These are phyloP conservation scores for Acleris holmiana DNA, from an alignment of 2,888 invertebrate genomes.

Conservation along the genomic window DNA sequence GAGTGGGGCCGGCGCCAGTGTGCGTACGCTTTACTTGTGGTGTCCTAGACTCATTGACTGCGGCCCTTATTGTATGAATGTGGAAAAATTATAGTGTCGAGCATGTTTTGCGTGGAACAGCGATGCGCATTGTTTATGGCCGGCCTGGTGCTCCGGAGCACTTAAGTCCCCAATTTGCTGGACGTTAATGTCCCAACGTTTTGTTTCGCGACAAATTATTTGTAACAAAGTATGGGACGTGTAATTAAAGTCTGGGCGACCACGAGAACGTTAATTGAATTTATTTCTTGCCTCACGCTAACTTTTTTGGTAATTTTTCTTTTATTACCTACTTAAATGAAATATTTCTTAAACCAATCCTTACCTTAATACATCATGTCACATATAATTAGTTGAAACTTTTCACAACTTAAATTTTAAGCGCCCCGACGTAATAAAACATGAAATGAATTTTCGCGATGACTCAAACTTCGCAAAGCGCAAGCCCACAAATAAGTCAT, in stretches of 20 bases:
- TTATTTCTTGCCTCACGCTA: not conserved
- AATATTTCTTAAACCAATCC: too few species aligned
- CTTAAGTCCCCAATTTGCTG: slow-evolving; percentile 79
- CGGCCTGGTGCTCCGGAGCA: slow-evolving; percentile 60
- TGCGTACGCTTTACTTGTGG: slow-evolving; percentile 77
- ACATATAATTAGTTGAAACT: not conserved
- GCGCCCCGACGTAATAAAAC: not conserved
- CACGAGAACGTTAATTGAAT: slow-evolving; percentile 10
- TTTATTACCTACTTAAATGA: not conserved
- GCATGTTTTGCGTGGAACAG: slow-evolving; percentile 79
- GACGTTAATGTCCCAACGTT: slow-evolving; percentile 71
- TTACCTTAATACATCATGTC: too few species aligned
- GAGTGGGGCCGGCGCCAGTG: slow-evolving; percentile 75
- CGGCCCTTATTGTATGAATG: slow-evolving; percentile 84
- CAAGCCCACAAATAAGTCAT: slow-evolving; percentile 33
- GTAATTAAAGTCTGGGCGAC: slow-evolving; percentile 66
- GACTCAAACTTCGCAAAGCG: slow-evolving; percentile 26
- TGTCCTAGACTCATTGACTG: slow-evolving; percentile 85
- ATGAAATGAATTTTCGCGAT: slow-evolving; percentile 2
- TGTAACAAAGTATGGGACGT: slow-evolving; percentile 62
- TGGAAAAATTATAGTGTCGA: slow-evolving; percentile 83
- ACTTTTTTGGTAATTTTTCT: not conserved
- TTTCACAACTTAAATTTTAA: not conserved
- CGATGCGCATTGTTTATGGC: slow-evolving; percentile 79
- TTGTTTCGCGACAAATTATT: slow-evolving; percentile 74